Evolutionary conservation across 2,888 invertebrate genomes (phyloP), one percentile per base, ranked within the genome.

Genomic region (Atrina japonica): DNA sequence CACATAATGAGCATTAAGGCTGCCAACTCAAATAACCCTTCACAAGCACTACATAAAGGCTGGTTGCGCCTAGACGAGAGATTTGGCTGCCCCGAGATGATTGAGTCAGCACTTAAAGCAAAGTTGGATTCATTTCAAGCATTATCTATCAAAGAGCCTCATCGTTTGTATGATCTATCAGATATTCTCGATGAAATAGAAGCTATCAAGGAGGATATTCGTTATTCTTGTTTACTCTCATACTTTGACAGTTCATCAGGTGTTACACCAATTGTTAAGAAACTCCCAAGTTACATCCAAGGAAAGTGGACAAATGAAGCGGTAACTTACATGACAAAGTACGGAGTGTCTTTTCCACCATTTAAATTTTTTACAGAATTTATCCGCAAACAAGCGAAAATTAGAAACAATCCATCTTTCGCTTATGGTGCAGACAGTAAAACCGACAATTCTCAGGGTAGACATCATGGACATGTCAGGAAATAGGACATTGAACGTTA

Each of bases 221-320:
- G 59, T 21, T 77, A 66, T 49, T 43, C 40, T 11, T 11, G 61
- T 3, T 25, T 66, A 3, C 53, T 80, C 14, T 45, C 70, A 11
- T 79, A 71, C 43, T 71, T 61, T 52, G 73, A 79, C 25, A 63
- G 73, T 2, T 67, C 77, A 27, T 25, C 66, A 9, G 75, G 80
- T 11, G 69, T 76, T 2, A 49, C 29, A 9, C 74, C 74, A 0
- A 74, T 78, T 11, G 67, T 78, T 1, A 40, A 45, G 11, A 80
- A 76, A 52, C 70, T 78, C 2, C 73, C n/a, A n/a, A n/a, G n/a
- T n/a, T n/a, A n/a, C n/a, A n/a, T n/a, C n/a, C n/a, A n/a, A n/a
- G n/a, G 76, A 52, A 80, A 71, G 45, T 78, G 78, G 75, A 70
- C 43, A n/a, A 35, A 14, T 9, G 45, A 55, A 21, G 73, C 76